A percentile compares a stretch with the other conserved stretches of the same genome.
Conservation (phyloP, 1,140 invertebrate genomes). For the Zelostemma sp. region DNA sequence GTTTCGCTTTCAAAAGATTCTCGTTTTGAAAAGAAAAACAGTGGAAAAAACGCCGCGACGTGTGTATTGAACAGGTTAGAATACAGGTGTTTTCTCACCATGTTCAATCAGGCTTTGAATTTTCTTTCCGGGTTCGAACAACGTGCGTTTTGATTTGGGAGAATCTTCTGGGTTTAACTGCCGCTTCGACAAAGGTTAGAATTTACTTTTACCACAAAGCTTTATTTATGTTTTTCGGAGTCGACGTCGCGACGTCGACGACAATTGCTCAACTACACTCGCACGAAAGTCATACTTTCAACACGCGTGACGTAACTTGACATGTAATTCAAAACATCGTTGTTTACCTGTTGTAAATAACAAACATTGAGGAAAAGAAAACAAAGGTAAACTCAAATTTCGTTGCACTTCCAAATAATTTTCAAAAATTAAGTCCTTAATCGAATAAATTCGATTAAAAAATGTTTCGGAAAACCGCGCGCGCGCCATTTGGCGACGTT, state of each 20-base stretch:
- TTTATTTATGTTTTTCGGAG: not conserved
- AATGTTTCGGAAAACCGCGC: not conserved
- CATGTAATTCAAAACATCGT: not conserved
- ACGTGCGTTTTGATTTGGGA: not conserved
- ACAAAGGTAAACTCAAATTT: not conserved
- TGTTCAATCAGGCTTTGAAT: not conserved
- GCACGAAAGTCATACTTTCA: too few relatives aligned
- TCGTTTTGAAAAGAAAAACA: slow-evolving; percentile 4
- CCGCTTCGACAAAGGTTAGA: slow-evolving; percentile 4
- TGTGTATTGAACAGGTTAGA: too few relatives aligned
- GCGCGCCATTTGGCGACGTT: not conserved
- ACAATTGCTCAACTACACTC: too few relatives aligned
- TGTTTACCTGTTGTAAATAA: not conserved
- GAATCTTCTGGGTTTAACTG: not conserved
- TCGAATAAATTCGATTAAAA: not conserved
- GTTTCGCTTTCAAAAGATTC: not conserved
- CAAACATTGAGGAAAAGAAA: too few relatives aligned
- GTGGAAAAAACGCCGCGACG: too few relatives aligned
- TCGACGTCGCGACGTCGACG: too few relatives aligned
- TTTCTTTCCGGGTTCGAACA: slow-evolving; percentile 2
- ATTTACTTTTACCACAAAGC: not conserved
- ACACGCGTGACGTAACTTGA: not conserved
- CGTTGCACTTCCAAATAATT: not conserved
- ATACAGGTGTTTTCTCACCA: slow-evolving; percentile 5
- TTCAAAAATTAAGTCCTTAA: not conserved